Conservation (phyloP, 2,797 vertebrate species). For the Allobates femoralis region DNA sequence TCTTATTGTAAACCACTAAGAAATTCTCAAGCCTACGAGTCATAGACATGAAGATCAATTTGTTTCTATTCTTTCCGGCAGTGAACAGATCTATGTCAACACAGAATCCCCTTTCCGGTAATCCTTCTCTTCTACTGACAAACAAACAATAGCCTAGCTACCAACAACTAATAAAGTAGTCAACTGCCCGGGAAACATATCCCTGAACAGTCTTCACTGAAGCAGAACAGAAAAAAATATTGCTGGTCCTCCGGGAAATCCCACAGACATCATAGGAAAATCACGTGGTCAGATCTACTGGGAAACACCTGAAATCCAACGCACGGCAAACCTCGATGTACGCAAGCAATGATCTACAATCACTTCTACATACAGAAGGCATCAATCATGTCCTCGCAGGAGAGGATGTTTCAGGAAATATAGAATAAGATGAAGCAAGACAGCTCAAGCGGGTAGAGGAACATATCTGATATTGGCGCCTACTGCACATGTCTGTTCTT, state of each 20-base stretch:
- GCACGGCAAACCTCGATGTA: neutral
- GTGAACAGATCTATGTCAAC: neutral
- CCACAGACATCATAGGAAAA: slow-evolving; percentile 11
- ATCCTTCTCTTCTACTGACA: slow-evolving; percentile 28
- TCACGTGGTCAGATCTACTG: slow-evolving; percentile 7
- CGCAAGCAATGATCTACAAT: neutral
- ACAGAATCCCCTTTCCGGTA: slow-evolving; percentile 4
- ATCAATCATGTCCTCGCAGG: neutral
- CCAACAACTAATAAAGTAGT: slow-evolving; percentile 45
- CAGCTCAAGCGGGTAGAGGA: neutral
- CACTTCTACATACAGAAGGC: slow-evolving; percentile 7
- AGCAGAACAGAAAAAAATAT: slow-evolving; percentile 53
- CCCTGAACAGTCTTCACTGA: slow-evolving; percentile 29
- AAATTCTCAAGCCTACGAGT: neutral
- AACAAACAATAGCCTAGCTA: slow-evolving; percentile 48
- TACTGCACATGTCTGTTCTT: neutral
- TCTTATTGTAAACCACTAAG: neutral
- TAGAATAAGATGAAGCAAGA: neutral
- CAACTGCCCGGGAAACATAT: slow-evolving; percentile 45
- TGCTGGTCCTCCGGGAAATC: slow-evolving; percentile 38
- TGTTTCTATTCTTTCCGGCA: slow-evolving; percentile 16
- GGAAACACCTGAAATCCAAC: slow-evolving; percentile 19
- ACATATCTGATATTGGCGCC: neutral
- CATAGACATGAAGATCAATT: neutral
- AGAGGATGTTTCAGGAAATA: neutral